These are phyloP conservation scores for Meghimatium bilineatum DNA, from an alignment of 2,888 invertebrate genomes.

Conservation along the genomic window DNA sequence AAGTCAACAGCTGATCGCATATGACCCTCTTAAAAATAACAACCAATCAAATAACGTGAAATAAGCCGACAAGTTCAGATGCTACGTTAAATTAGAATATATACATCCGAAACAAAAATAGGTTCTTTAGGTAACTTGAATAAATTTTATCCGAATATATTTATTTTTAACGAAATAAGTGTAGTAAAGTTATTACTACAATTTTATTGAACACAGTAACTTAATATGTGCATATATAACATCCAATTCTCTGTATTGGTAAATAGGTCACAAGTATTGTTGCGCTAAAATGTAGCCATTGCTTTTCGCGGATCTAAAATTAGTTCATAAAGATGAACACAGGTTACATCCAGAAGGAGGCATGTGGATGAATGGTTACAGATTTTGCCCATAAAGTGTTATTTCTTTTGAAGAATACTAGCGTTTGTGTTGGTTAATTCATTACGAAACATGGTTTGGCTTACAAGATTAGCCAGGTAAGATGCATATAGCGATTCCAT, in stretches of 20 bases:
- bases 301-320: not conserved
- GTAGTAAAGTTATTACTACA: too few species aligned
- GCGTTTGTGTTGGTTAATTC: not conserved
- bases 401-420: not conserved
- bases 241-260: not conserved
- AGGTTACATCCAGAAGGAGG: not conserved
- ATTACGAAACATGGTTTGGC: conserved; percentile 28
- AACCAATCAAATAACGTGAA: not conserved
- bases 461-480: conserved; percentile 24
- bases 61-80: not conserved
- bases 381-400: not conserved
- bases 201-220: too few species aligned
- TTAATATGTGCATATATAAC: not conserved
- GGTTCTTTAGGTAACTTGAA: not conserved
- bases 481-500: not conserved
- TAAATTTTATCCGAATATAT: not conserved
- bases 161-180: too few species aligned
- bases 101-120: not conserved
- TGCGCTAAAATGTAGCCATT: not conserved
- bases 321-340: conserved; percentile 4
- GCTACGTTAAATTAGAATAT: not conserved
- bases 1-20: conserved; percentile 16
- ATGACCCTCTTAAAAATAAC: conserved; percentile 12
- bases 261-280: not conserved
- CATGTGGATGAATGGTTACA: not conserved